Evolutionary conservation across 2,888 invertebrate species (phyloP), one percentile per base, ranked within the genome.

Genomic region (Eupithecia exiguata): DNA sequence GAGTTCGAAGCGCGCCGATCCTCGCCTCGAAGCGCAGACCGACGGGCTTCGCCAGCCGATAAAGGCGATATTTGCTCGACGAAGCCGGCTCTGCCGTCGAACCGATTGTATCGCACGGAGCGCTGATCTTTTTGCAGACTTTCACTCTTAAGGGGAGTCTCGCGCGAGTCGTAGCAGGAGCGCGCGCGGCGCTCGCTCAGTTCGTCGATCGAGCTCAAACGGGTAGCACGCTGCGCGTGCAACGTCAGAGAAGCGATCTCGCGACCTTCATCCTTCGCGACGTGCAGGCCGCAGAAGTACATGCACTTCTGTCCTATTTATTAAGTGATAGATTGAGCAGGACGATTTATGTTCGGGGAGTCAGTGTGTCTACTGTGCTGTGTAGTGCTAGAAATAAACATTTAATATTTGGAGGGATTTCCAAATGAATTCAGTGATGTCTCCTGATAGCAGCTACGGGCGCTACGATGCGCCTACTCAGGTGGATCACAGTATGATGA

Each of bases 1-100:
- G 96, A 96, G 95, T 96, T 96, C 96, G 96, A 95, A 96, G 96
- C 96, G 95, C 96, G 96, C 95, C 96, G 96, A 96, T 96, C 96
- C 95, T 96, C 93, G 90, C 91, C 89, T 84, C 84, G 87, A 89
- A 90, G 86, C 90, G 88, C 91, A 93, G 93, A 94, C 93, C 93
- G 93, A 91, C 92, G 91, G 93, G 92, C 93, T 92, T 89, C 88
- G 87, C 81, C 85, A 86, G 89, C 89, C 91, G 87, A 93, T 94
- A 94, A 86, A 89, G 94, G 91, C 92, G 91, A 95, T 88, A 89
- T 91, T 92, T 87, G 92, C 91, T 94, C 89, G 93, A 85, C 89
- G 87, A 80, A 79, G 79, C 81, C 81, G 81, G 84, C 87, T 84
- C 84, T 84, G 83, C 83, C 78, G 88, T 84, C 92, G 89, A 91